Evolutionary conservation across 1,140 invertebrate species (phyloP), one percentile per base, ranked within the genome.

Genomic region (Anadara kagoshimensis): DNA sequence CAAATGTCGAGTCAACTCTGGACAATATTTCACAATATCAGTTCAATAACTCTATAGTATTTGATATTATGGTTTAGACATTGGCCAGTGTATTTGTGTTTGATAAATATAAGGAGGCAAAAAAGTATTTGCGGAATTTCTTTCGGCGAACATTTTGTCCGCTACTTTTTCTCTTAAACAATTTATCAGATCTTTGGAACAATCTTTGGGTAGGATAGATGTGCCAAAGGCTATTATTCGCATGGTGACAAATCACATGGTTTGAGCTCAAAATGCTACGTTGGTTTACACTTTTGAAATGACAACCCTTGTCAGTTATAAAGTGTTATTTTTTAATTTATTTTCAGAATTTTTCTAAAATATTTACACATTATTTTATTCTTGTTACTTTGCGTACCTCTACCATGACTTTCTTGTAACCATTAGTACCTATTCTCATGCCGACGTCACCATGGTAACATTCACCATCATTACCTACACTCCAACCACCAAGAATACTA

Each of bases 361-460:
- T 18, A 20, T 3, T 47, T 0, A n/a, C 20, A 61, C 12, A 61
- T n/a, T n/a, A 57, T 2, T 57, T 4, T 4, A 54, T 8, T 57
- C 12, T 43, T 26, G n/a, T 73, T 63, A 78, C n/a, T n/a, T n/a
- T n/a, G n/a, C n/a, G n/a, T n/a, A n/a, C 78, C 75, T 80, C 69
- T n/a, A 80, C n/a, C 16, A 66, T 66, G 4, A 61, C 76, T 12
- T 49, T 43, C n/a, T 51, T 80, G 51, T 68, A 80, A 7, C 75
- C 78, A 1, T 66, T 65, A 24, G 45, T 49, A 47, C 43, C 44
- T 22, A 75, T 72, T 11, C 76, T 24, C 44, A 76, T 74, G 24
- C 79, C 79, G 4, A 75, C 44, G 10, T 75, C 54, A 29, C 62
- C 43, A 22, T 76, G 45, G 0, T 72, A 20, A 63, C 79, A 81